A percentile compares a stretch with the other conserved stretches of the same genome.
Conservation (phyloP, 2,113 vertebrate genomes). For the Xiphorhynchus elegans region DNA sequence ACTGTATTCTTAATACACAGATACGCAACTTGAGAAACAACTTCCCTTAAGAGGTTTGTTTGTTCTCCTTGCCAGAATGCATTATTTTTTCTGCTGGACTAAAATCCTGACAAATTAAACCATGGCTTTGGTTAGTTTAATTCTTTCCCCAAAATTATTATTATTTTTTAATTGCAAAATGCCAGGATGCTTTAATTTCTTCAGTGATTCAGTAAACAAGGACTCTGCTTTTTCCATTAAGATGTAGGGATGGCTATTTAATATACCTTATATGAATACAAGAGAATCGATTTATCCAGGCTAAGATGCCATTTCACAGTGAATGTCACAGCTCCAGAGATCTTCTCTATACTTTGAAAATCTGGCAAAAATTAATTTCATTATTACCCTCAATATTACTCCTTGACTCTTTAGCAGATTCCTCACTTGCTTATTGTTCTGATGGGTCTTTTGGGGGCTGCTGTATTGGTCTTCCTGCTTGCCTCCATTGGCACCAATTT, state of each 20-base stretch:
- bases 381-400: neutral
- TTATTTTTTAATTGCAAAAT: neutral
- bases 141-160: fast-evolving
- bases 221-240: neutral
- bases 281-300: neutral
- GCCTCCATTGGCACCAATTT: neutral
- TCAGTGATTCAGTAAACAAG: neutral
- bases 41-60: neutral
- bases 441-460: neutral
- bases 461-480: neutral
- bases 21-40: neutral
- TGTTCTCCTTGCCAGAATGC: neutral
- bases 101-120: conserved; percentile 27
- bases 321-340: neutral
- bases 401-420: neutral
- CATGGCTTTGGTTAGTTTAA: neutral
- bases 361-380: neutral
- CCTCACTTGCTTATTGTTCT: neutral
- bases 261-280: too few species aligned
- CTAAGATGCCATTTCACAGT: neutral
- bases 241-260: neutral
- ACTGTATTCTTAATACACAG: neutral
- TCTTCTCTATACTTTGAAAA: neutral
- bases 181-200: neutral
- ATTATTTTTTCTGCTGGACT: neutral